Base-by-base conservation (phyloP, 2,113 vertebrate genomes). In the Prunella himalayana region DNA sequence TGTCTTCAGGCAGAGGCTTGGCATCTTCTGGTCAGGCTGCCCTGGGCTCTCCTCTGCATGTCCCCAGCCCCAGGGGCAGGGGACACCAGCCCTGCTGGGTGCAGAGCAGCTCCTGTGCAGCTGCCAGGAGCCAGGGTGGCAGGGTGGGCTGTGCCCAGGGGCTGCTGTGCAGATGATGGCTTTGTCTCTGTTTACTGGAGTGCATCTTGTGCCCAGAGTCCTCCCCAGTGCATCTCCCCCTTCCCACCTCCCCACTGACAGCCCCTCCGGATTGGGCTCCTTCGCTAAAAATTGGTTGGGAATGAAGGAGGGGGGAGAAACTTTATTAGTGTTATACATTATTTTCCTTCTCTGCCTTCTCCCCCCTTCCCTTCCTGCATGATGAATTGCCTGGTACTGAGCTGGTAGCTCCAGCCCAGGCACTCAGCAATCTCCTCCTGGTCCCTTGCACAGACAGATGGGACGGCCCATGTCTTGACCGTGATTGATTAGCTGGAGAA, bases 401-500 rank as follows among this genome's bases (percentile, higher is more conserved):
- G 98, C 97, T 97, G 96, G 98, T 97, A 98, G 97, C 98, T 97
- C 97, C 97, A 98, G 97, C 97, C 97, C 45, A 96, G 97, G 98
- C 97, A 97, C 97, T 95, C 31, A 96, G 97, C 97, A 68, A 98
- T 98, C 98, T 98, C 97, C 78, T 96, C 97, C 94, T 96, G 94
- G 98, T 98, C 98, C 97, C 98, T 53, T 94, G 98, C 97, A 97
- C 98, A 98, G 98, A 98, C 98, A 98, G 98, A 98, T 98, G 98
- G 98, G 98, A 98, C 97, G 95, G 98, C 98, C 97, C 97, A 97
- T 97, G 98, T 97, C 98, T 97, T 98, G 98, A 98, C 97, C 98
- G 75, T 98, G 98, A 98, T 98, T 98, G 98, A 98, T 98, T 98
- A 98, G 98, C 98, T 98, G 97, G 94, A 96, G 98, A 98, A 98